Evolutionary conservation across 2,797 vertebrate species (phyloP).

Genomic region (Pseudocheirus occidentalis): DNA sequence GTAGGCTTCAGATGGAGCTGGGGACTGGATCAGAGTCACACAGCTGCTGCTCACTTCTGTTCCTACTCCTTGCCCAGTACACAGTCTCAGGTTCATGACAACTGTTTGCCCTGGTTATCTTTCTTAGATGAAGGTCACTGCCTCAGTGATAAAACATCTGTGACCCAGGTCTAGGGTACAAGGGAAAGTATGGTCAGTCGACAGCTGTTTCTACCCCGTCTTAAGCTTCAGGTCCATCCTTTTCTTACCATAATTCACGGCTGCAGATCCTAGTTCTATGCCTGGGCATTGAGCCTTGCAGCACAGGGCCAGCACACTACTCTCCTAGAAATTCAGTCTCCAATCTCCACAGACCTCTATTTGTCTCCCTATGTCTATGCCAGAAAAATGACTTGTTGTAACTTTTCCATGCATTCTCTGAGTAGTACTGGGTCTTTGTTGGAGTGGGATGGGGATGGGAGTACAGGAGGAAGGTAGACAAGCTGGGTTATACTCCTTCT

Average conservation of each 20-base stretch:
- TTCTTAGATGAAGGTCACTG: background rate
- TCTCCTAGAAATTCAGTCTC: background rate
- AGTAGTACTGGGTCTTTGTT: background rate
- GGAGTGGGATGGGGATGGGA: background rate
- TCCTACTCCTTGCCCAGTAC: background rate
- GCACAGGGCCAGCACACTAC: background rate
- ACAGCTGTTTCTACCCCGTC: background rate
- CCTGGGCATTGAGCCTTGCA: background rate
- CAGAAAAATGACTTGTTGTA: background rate
- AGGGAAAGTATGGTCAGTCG: background rate
- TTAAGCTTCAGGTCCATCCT: background rate
- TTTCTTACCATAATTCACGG: background rate
- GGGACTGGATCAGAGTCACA: background rate
- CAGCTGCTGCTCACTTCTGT: background rate
- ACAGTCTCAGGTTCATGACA: background rate
- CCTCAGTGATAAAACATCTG: background rate
- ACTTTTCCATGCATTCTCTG: background rate
- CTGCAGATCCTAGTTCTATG: background rate
- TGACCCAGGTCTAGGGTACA: background rate
- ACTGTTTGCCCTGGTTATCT: background rate
- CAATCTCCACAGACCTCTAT: background rate
- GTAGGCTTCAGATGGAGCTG: background rate
- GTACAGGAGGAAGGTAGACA: background rate
- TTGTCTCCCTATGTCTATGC: background rate
- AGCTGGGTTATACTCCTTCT: background rate